Percentiles rank a stretch among this genome's conserved stretches.
Conservation (phyloP, 2,113 vertebrate species). For the Oxyruncus cristatus region DNA sequence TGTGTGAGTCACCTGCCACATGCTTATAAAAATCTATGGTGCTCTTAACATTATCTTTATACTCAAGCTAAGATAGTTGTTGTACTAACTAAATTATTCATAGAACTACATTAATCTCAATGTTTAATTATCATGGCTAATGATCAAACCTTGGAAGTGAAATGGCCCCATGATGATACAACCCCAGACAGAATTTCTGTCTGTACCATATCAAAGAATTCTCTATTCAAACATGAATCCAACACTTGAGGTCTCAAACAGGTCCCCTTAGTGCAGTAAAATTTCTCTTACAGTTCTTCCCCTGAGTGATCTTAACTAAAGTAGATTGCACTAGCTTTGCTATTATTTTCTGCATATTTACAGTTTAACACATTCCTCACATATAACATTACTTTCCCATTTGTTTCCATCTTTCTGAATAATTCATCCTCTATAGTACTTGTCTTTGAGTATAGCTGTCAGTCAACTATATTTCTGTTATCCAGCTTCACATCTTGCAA, state of each 20-base stretch:
- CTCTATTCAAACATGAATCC: neutral
- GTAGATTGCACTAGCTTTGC: neutral
- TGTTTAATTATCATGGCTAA: neutral
- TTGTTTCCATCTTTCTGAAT: neutral
- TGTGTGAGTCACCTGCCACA: neutral
- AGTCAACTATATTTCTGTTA: neutral
- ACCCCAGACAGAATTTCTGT: neutral
- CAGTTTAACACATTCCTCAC: neutral
- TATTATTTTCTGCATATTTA: neutral
- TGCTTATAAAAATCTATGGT: neutral
- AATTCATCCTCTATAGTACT: neutral
- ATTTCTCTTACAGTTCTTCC: neutral
- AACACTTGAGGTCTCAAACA: neutral
- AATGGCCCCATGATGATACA: neutral
- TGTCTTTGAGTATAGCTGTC: neutral
- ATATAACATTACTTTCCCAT: neutral
- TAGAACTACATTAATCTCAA: neutral
- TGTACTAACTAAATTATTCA: conserved; percentile 6
- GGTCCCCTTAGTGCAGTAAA: neutral
- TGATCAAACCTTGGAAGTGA: neutral
- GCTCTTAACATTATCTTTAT: neutral
- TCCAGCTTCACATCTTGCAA: neutral
- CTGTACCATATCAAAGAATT: neutral
- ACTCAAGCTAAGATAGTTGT: neutral
- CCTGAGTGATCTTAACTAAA: neutral